Evolutionary conservation across 2,888 invertebrate species (phyloP), one percentile per base, ranked within the genome.

Genomic region (Cyaniris semiargus): DNA sequence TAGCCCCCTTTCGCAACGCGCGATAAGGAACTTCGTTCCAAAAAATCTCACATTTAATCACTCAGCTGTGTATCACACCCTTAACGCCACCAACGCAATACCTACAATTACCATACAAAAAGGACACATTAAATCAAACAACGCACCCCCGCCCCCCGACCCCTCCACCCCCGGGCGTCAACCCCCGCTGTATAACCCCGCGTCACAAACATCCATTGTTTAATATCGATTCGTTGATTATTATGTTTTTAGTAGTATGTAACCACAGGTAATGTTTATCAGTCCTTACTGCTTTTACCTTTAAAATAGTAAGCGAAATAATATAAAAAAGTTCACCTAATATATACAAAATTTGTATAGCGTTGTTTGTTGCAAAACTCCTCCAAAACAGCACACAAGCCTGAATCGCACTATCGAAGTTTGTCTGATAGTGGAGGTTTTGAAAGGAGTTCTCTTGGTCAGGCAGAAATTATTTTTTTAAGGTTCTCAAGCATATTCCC

Each of bases 121-220:
- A 74, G 74, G 48, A 74, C 53, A 74, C 74, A 74, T 74, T 74
- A 53, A 27, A 48, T 74, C 48, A 74, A 74, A 48, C 44, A 53
- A 53, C 74, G 48, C 48, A 74, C 74, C 48, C 53, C 44, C 72
- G 0, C 18, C 7, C 38, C 38, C 48, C 48, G 48, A 15, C 4
- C 0, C 6, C 21, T 4, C 1, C 1, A 71, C 38, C 71, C 38
- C 21, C 38, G 38, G 15, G 31, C 13, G 15, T 34, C 38, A 44
- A 31, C 71, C 72, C 48, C 48, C 21, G 10, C 21, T 6, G 13
- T 48, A 15, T 27, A 53, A 21, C 53, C 53, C 48, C 44, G 13
- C 23, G 72, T 72, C 44, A 72, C 23, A 72, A 72, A 48, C 74
- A 74, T 27, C 18, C 48, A 74, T 23, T 74, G 74, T 74, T 53